Conservation (phyloP, 2,797 vertebrate species). For the Manis pentadactyla region DNA sequence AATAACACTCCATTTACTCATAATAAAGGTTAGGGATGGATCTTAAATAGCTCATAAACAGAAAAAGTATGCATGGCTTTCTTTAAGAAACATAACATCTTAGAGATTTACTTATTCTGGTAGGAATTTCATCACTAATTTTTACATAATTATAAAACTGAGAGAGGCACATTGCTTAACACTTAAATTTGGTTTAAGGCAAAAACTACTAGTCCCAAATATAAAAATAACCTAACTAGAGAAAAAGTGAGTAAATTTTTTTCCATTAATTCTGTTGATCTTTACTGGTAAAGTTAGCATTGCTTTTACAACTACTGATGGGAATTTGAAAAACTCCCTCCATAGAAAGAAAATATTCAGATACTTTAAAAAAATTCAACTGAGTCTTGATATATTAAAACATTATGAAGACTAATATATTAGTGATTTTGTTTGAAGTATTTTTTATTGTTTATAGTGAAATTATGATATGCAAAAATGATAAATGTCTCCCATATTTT, state of each 20-base stretch:
- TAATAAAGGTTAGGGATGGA: not conserved
- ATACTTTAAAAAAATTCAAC: not conserved
- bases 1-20: not conserved
- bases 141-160: not conserved
- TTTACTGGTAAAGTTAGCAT: not conserved
- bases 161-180: not conserved
- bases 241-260: not conserved
- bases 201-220: not conserved
- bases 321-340: not conserved
- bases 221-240: constrained; percentile 16
- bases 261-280: not conserved
- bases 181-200: not conserved
- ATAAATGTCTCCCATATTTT: not conserved
- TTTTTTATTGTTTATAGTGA: not conserved
- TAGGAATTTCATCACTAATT: not conserved
- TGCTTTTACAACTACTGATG: not conserved
- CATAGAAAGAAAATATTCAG: not conserved
- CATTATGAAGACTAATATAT: not conserved
- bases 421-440: not conserved
- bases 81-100: not conserved
- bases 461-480: not conserved
- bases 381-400: not conserved
- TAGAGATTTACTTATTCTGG: not conserved
- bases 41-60: not conserved
- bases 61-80: not conserved